These are phyloP conservation scores for Sciurus vulgaris DNA, from an alignment of 2,797 vertebrate genomes.

Conservation along the genomic window DNA sequence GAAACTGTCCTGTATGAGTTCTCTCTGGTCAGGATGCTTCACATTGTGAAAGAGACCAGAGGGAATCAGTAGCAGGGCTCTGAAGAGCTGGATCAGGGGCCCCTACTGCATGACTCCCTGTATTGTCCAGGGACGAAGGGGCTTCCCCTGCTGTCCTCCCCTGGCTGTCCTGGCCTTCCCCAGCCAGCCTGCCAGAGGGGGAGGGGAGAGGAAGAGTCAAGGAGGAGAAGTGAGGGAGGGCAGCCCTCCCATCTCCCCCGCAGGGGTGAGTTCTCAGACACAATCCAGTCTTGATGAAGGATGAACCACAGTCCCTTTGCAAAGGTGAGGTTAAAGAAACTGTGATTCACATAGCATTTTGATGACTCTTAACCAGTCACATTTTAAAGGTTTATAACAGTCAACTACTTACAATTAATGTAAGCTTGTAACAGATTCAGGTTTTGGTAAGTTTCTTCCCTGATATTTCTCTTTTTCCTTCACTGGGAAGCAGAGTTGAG, in stretches of 20 bases:
- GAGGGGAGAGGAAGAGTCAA: background rate
- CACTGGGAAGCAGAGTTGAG: background rate
- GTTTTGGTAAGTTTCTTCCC: background rate
- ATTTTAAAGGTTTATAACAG: background rate
- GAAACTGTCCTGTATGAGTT: background rate
- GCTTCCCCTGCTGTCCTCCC: too few relatives aligned
- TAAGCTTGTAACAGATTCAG: background rate
- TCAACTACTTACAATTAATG: background rate
- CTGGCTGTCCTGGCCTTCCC: background rate
- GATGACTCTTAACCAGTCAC: background rate
- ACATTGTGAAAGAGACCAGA: background rate
- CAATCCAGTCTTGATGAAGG: too few relatives aligned
- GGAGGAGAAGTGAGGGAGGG: too few relatives aligned
- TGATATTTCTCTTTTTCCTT: background rate
- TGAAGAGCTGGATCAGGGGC: rapidly evolving
- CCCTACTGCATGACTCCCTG: background rate
- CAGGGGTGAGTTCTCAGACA: background rate
- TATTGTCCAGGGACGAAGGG: rapidly evolving
- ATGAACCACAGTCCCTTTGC: background rate
- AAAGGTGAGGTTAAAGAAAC: background rate
- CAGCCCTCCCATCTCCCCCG: too few relatives aligned
- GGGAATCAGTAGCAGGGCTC: background rate
- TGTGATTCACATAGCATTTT: background rate
- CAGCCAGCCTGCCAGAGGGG: background rate
- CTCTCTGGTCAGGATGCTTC: background rate